A percentile compares a stretch with the other conserved stretches of the same genome.
Conservation (phyloP, 2,888 invertebrate genomes). For the Noctua fimbriata region DNA sequence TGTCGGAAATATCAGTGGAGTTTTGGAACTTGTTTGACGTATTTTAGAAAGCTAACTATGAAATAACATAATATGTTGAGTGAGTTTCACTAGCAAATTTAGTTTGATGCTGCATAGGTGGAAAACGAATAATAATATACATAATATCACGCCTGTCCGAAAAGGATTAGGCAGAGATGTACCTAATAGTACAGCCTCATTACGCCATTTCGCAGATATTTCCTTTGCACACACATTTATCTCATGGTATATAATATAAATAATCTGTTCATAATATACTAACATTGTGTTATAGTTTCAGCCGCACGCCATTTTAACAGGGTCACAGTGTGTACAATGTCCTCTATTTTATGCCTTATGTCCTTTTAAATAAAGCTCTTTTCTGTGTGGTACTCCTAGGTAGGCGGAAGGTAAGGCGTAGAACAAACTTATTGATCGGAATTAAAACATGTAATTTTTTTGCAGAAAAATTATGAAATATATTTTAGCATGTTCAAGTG, state of each 20-base stretch:
- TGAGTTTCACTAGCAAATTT: neutral
- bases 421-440: neutral
- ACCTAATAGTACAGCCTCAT: no score
- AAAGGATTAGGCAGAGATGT: no score
- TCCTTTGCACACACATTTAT: constrained; percentile 23
- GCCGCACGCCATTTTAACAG: constrained; percentile 71
- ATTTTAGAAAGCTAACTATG: neutral
- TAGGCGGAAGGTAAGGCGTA: constrained; percentile 65
- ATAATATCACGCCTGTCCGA: neutral
- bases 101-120: neutral
- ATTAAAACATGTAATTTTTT: neutral
- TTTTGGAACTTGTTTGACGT: neutral
- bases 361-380: constrained; percentile 48
- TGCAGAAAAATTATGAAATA: neutral
- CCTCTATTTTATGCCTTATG: constrained; percentile 58
- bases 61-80: neutral
- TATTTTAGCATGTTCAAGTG: neutral
- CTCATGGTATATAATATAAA: constrained; percentile 53
- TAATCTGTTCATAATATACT: constrained; percentile 62
- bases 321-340: constrained; percentile 79
- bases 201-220: neutral
- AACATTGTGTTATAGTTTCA: constrained; percentile 71
- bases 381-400: constrained; percentile 63
- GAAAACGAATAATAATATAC: no score
- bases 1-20: neutral